Evolutionary conservation across 2,113 vertebrate species (phyloP), one percentile per base, ranked within the genome.

Genomic region (Pachycephala philippinensis): DNA sequence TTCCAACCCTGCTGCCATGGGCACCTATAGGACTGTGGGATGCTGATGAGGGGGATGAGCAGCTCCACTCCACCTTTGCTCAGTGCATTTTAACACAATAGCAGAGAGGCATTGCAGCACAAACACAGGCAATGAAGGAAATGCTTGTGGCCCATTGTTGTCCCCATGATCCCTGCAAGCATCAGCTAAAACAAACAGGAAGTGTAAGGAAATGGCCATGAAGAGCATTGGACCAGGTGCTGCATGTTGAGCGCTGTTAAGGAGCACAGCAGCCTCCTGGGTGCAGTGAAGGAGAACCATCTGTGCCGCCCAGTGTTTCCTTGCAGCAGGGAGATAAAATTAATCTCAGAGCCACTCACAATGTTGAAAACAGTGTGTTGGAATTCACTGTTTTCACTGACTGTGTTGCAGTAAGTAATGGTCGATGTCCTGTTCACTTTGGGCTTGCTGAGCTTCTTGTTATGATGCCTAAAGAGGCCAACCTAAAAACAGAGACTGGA

Each of bases 221-320:
- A 28, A 39, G 74, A 75, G 21, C 26, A 9, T 2, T 50, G 54
- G n/a, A 28, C 7, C 6, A 33, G 39, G 56, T 64, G n/a, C 50
- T 6, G 15, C 1, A 0, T n/a, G 57, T 44, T 20, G 54, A 83
- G 70, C 49, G 27, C 15, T 8, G 1, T 6, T 20, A 6, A 40
- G 22, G 31, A 60, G 0, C 50, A 1, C 20, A 33, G 77, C 66
- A 52, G 27, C 42, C 54, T 64, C 42, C 42, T 15, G 37, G 33
- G 8, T 63, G 42, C 27, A 13, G 19, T 19, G 49, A 23, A 45
- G 69, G 60, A 72, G 61, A 78, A n/a, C 22, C n/a, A 26, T 70
- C 42, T 54, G 71, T 44, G 10, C 44, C 24, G 9, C 33, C 50
- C 28, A 6, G 18, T 1, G 1, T 64, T 72, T 77, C 10, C 72